Evolutionary conservation across 2,888 invertebrate genomes (phyloP).

Genomic region (Chamaedrilus cognettii): DNA sequence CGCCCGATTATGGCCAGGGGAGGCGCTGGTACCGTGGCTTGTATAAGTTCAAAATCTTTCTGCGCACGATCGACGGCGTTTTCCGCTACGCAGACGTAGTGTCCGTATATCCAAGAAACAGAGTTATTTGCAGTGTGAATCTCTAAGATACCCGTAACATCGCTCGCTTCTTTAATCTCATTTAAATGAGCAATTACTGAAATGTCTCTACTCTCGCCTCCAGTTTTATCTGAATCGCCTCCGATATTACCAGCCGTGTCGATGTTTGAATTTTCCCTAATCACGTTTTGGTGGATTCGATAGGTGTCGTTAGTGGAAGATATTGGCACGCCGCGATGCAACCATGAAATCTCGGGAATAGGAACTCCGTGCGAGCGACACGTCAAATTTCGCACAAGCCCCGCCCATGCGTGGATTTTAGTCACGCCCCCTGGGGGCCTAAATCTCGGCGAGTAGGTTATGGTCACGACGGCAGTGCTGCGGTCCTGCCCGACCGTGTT

Average conservation of each 20-base stretch:
- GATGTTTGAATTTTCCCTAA: too few species aligned
- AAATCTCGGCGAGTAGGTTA: not conserved
- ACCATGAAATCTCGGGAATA: not conserved
- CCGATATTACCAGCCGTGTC: too few species aligned
- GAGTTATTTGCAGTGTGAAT: not conserved
- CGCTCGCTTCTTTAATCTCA: not conserved
- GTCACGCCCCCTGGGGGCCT: not conserved
- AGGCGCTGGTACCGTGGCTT: not conserved
- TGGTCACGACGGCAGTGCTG: not conserved
- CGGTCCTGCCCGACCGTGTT: not conserved
- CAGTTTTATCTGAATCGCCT: not conserved
- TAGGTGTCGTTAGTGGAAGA: not conserved
- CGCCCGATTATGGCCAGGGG: not conserved
- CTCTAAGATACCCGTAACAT: not conserved
- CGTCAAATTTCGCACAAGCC: not conserved
- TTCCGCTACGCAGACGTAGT: not conserved
- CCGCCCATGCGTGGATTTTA: not conserved
- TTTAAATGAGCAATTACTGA: not conserved
- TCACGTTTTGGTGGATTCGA: too few species aligned
- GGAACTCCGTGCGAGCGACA: not conserved
- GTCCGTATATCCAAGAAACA: constrained; percentile 3
- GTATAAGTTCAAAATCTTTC: not conserved
- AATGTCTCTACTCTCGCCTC: not conserved
- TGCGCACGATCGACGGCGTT: not conserved
- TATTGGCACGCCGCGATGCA: not conserved